These are phyloP conservation scores for Jaculus jaculus DNA, from an alignment of 2,113 vertebrate species.

Conservation along the genomic window DNA sequence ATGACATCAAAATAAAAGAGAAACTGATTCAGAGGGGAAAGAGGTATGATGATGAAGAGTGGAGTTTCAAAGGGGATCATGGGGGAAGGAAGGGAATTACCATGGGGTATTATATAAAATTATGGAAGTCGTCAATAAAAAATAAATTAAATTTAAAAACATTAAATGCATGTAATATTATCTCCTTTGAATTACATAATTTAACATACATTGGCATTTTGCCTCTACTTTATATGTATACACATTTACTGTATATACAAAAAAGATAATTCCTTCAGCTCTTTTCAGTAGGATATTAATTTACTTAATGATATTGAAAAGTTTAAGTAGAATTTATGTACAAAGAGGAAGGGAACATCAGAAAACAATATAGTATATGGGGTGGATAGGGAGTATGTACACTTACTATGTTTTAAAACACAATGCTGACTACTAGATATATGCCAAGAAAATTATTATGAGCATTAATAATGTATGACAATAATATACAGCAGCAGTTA, in stretches of 20 bases:
- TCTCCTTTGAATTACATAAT: neutral
- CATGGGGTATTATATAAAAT: no score
- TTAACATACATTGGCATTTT: neutral
- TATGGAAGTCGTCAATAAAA: no score
- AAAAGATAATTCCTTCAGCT: constrained; percentile 17
- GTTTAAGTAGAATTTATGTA: constrained; percentile 16
- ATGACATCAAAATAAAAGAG: no score
- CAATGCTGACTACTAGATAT: neutral
- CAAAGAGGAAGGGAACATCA: neutral
- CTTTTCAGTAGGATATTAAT: constrained; percentile 27
- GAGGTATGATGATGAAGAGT: no score
- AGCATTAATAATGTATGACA: constrained; percentile 49
- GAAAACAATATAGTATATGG: neutral
- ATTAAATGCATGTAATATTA: neutral
- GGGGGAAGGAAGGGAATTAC: no score
- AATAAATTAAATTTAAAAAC: neutral
- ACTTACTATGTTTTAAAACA: constrained; percentile 43
- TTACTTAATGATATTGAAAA: constrained; percentile 39
- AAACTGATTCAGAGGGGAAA: no score
- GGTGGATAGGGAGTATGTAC: neutral
- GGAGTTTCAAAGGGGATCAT: no score
- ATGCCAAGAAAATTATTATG: constrained; percentile 55
- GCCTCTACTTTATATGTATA: neutral
- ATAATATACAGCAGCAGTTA: constrained; percentile 16
- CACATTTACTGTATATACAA: constrained; percentile 28